phyloP scores from a whole-genome alignment of 2,888 invertebrate species.

The Buathra laborator region DNA sequence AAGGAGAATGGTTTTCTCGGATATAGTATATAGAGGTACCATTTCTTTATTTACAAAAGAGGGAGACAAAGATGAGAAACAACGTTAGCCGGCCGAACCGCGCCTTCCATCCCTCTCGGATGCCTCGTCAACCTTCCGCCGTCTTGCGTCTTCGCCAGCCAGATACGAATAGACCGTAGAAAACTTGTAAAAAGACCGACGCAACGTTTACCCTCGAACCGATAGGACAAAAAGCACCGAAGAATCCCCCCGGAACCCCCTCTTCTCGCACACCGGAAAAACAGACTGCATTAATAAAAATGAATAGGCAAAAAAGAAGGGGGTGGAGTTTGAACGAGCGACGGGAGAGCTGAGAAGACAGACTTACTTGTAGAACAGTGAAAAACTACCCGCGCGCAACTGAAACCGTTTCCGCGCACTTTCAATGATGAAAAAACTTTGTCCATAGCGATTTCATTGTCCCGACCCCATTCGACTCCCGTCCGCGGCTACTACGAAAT shows the following conservation, averaged over 20 bases:
- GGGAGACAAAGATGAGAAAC: constrained; percentile 26
- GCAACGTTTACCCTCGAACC: constrained; percentile 67
- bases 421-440: constrained; percentile 68
- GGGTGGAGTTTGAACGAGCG: neutral
- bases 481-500: neutral
- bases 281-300: constrained; percentile 70
- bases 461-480: neutral
- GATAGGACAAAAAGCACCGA: constrained; percentile 64
- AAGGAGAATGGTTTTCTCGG: constrained; percentile 42
- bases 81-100: constrained; percentile 31
- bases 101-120: constrained; percentile 55
- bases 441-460: constrained; percentile 22
- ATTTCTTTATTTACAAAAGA: constrained; percentile 55
- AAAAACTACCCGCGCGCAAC: constrained; percentile 31
- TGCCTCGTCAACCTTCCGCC: constrained; percentile 39
- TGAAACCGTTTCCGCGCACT: constrained; percentile 60
- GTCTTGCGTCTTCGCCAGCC: constrained; percentile 49
- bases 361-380: constrained; percentile 26
- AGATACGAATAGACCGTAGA: constrained; percentile 51
- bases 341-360: constrained; percentile 26
- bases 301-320: constrained; percentile 33
- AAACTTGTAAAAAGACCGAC: constrained; percentile 65
- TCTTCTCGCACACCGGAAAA: constrained; percentile 56
- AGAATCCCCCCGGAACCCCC: constrained; percentile 50
- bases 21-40: constrained; percentile 25